Base-by-base conservation (phyloP, 1,140 invertebrate species). In the Drosophila pachea region DNA sequence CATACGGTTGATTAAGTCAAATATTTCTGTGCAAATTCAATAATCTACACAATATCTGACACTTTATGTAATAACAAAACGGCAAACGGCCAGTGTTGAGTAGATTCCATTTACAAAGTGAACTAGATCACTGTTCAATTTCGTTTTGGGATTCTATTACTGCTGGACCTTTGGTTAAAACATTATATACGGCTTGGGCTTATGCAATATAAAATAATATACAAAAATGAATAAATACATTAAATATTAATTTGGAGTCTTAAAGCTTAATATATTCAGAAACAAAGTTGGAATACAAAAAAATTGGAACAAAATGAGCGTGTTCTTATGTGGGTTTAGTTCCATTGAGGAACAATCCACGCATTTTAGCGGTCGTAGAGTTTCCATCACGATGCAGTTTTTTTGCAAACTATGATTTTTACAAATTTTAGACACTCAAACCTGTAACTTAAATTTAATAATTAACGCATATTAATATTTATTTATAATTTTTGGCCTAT, bases 51-150 rank as follows among this genome's bases (percentile, higher is more conserved):
- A 71, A 50, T 60, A 84, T 84, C 68, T 73, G 48, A 70, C 65
- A 74, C 32, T 87, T 88, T 87, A 88, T 88, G 84, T 88, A 88
- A 88, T 87, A 78, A 68, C 62, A 84, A 82, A 82, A 82, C 59
- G 78, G 74, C 71, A 74, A 74, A 53, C 6, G 12, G 7, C 33
- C 54, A 81, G 77, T 68, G 77, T 73, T 67, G 58, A 6, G 12
- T 7, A 69, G 43, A 7, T 31, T 22, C 4, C 2, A 12, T 14
- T 32, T 32, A 7, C 7, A 3, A 4, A 7, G 45, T 56, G 61
- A 69, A 69, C 61, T 65, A 65, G 61, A 38, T 65, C 53, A 5
- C 22, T 55, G 16, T 7, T 32, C 29, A 31, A 60, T 31, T 61
- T 38, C 6, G 16, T 7, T 42, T 29, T n/a, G 12, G 11, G 2